Conservation (phyloP, 2,888 invertebrate genomes). For the Melolontha melolontha region DNA sequence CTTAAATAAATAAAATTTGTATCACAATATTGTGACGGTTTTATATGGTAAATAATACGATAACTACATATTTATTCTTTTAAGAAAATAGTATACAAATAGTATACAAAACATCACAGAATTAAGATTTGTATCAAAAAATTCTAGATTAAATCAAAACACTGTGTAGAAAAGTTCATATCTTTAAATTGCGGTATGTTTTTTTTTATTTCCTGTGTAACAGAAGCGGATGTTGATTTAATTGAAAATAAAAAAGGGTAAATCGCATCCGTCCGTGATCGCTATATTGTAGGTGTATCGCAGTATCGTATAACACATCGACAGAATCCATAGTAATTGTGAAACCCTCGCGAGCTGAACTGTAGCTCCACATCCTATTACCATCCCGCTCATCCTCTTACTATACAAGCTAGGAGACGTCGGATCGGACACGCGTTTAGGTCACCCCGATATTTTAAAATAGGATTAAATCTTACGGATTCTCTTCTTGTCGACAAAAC, state of each 20-base stretch:
- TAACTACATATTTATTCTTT: too few relatives aligned
- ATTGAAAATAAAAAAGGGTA: slow-evolving; percentile 34
- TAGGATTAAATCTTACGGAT: slow-evolving; percentile 43
- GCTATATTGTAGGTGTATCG: slow-evolving; percentile 31
- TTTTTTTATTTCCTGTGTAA: slow-evolving; percentile 29
- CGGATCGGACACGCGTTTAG: slow-evolving; percentile 30
- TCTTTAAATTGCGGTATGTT: too few relatives aligned
- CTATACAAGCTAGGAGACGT: slow-evolving; percentile 28
- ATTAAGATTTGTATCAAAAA: too few relatives aligned
- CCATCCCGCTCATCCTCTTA: slow-evolving; percentile 64
- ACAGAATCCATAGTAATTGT: slow-evolving; percentile 59
- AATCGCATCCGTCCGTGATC: slow-evolving; percentile 30
- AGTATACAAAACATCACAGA: too few relatives aligned
- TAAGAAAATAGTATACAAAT: too few relatives aligned
- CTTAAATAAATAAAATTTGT: too few relatives aligned
- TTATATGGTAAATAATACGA: too few relatives aligned
- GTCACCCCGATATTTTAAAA: slow-evolving; percentile 41
- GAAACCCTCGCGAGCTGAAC: slow-evolving; percentile 55
- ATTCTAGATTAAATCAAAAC: too few relatives aligned
- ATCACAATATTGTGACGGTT: too few relatives aligned
- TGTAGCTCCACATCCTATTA: slow-evolving; percentile 63
- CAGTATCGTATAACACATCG: slow-evolving; percentile 47
- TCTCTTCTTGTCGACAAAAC: slow-evolving; percentile 30
- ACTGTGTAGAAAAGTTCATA: too few relatives aligned
- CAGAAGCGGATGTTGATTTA: slow-evolving; percentile 32